Evolutionary conservation across 2,113 vertebrate species (phyloP).

Genomic region (Percina caprodes): DNA sequence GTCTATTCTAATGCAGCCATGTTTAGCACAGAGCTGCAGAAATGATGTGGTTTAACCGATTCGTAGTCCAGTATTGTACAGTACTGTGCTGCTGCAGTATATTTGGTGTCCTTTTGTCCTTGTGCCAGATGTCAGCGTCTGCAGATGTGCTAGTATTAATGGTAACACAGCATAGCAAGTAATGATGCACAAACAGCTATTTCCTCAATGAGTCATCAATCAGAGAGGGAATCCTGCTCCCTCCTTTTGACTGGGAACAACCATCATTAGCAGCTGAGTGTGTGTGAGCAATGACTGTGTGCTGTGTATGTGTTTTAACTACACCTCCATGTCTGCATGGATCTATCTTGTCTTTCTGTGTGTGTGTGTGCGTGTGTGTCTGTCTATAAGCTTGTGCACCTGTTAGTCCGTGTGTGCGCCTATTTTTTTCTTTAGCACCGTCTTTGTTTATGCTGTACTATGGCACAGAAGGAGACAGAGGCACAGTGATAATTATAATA

Average conservation of each 20-base stretch:
- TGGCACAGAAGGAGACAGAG: conserved; percentile 37
- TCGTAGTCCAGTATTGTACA: conserved; percentile 51
- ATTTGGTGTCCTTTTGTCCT: conserved; percentile 73
- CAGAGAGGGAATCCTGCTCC: conserved; percentile 74
- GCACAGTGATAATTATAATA: conserved; percentile 44
- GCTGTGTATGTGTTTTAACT: conserved; percentile 29
- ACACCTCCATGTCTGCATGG: conserved; percentile 40
- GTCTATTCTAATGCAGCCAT: neutral
- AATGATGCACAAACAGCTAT: conserved; percentile 68
- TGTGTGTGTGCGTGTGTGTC: conserved; percentile 20
- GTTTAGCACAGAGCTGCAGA: neutral
- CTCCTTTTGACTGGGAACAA: conserved; percentile 67
- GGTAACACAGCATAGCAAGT: conserved; percentile 44
- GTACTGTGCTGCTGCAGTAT: conserved; percentile 38
- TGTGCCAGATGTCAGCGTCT: conserved; percentile 70
- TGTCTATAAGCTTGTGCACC: conserved; percentile 13
- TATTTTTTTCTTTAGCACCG: conserved; percentile 1
- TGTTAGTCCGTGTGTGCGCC: neutral
- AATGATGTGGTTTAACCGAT: conserved; percentile 46
- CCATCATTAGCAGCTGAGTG: conserved; percentile 65
- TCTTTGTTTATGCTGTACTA: conserved; percentile 43
- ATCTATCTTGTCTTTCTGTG: conserved; percentile 21
- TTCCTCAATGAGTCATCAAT: conserved; percentile 71
- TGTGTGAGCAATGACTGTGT: conserved; percentile 2
- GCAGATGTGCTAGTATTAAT: conserved; percentile 40